These are phyloP conservation scores for Python bivittatus DNA, from an alignment of 2,113 vertebrate genomes.

Conservation along the genomic window DNA sequence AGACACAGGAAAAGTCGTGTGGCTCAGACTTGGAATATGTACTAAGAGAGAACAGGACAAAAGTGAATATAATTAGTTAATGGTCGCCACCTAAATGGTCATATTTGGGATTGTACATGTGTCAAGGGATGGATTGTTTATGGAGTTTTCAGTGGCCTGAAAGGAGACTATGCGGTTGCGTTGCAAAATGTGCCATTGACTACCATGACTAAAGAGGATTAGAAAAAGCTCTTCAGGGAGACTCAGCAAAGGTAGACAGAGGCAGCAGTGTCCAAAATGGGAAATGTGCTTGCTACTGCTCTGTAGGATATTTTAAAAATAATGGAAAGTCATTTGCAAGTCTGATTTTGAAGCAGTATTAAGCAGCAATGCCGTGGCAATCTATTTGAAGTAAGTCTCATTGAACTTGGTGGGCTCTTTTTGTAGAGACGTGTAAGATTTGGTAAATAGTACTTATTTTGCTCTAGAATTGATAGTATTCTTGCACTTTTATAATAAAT, in stretches of 20 bases:
- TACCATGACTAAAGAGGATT: constrained; percentile 4
- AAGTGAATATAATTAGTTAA: not conserved
- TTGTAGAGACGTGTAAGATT: too few species aligned
- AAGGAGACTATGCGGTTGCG: not conserved
- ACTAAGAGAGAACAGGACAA: not conserved
- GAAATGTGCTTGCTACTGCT: not conserved
- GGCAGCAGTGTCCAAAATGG: not conserved
- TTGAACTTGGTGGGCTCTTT: not conserved
- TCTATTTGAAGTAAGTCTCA: not conserved
- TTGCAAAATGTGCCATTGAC: constrained; percentile 19
- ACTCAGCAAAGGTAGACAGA: not conserved
- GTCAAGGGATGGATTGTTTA: not conserved
- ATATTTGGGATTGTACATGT: not conserved
- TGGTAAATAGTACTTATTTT: not conserved
- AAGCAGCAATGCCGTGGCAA: not conserved
- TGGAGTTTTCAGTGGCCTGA: constrained; percentile 1
- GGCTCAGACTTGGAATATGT: not conserved
- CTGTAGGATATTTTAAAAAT: not conserved
- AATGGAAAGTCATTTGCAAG: not conserved
- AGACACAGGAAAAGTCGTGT: not conserved
- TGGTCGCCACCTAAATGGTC: not conserved
- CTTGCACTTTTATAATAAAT: not conserved
- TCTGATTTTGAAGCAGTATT: not conserved
- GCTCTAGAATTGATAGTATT: not conserved
- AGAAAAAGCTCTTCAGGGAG: not conserved